Percentiles rank a stretch among this genome's conserved stretches.
phyloP scores from a whole-genome alignment of 37 sponge, comb jelly and placozoan species.

The Agelas oroides region DNA sequence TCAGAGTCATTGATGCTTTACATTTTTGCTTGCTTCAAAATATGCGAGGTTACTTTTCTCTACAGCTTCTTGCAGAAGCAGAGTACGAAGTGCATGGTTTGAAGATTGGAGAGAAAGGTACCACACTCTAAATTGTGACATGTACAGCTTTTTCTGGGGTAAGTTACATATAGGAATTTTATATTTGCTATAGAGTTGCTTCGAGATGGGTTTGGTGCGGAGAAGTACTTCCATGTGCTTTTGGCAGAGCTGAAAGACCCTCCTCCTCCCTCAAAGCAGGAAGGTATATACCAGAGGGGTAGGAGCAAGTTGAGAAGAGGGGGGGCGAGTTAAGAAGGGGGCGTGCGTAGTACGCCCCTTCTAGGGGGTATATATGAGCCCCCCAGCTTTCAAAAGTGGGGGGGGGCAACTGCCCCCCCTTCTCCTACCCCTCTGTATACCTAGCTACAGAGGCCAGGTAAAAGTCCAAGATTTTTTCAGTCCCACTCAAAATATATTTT shows the following conservation, averaged over 20 bases:
- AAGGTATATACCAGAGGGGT: too few relatives aligned
- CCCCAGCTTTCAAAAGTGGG: too few relatives aligned
- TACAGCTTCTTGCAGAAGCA: conserved; percentile 18
- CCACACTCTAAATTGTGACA: too few relatives aligned
- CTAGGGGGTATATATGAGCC: too few relatives aligned
- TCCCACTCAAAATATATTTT: too few relatives aligned
- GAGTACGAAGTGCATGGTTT: conserved; percentile 1
- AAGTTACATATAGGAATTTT: neutral
- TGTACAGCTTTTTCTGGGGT: neutral
- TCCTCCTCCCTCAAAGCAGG: neutral
- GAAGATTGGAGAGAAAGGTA: conserved; percentile 30
- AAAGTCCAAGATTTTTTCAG: too few relatives aligned
- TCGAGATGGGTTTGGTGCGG: conserved; percentile 40
- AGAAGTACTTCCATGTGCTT: neutral
- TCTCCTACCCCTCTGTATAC: too few relatives aligned
- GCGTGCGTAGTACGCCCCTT: too few relatives aligned
- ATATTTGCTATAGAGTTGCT: conserved; percentile 15
- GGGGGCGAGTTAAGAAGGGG: too few relatives aligned
- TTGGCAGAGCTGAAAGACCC: neutral
- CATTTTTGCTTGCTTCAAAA: neutral
- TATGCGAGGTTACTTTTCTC: neutral
- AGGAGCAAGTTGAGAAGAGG: too few relatives aligned
- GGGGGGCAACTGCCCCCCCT: too few relatives aligned
- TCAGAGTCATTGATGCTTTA: neutral
- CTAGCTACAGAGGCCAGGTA: too few relatives aligned